Evolutionary conservation across 2,797 vertebrate genomes (phyloP), one percentile per base, ranked within the genome.

Genomic region (Naso thynnoides): DNA sequence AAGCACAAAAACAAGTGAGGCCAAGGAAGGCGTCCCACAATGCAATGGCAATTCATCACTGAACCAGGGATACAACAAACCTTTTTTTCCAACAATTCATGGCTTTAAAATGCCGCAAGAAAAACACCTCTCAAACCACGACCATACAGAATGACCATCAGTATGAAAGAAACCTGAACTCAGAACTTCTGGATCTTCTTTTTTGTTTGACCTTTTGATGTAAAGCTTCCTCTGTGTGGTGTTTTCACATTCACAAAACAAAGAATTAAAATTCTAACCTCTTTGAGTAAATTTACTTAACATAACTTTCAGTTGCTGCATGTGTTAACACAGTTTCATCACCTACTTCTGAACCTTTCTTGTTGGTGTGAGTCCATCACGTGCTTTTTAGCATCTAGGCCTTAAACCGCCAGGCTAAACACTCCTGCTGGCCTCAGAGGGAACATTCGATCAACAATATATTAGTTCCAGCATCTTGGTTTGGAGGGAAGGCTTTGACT

Each of bases 391-490:
- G 75, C 39, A 11, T 47, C 21, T 49, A 49, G 48, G 27, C 39
- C n/a, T 50, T 23, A 54, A 56, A 55, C n/a, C 10, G 6, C 31
- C 14, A 3, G 45, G 29, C 24, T 59, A 60, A 68, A 69, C 5
- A 8, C 48, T 71, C 49, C 57, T 19, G 52, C n/a, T 69, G 59
- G 41, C n/a, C 73, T 39, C n/a, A 62, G 41, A 33, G 33, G 50
- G 31, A 73, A 45, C 27, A 50, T 15, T 76, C 11, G 49, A 61
- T 66, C 59, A 78, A 39, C 58, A 38, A 19, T 39, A 60, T 71
- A 86, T 89, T n/a, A 48, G 66, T 42, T 79, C 50, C 68, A 68
- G 77, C 14, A 6, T 39, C 56, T 57, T n/a, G 27, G 67, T 78
- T 50, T 18, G 47, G 55, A 74, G 50, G 33, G 47, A 23, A 42